These are phyloP conservation scores for Urosaurus nigricauda DNA, from an alignment of 2,797 vertebrate species.

Conservation along the genomic window DNA sequence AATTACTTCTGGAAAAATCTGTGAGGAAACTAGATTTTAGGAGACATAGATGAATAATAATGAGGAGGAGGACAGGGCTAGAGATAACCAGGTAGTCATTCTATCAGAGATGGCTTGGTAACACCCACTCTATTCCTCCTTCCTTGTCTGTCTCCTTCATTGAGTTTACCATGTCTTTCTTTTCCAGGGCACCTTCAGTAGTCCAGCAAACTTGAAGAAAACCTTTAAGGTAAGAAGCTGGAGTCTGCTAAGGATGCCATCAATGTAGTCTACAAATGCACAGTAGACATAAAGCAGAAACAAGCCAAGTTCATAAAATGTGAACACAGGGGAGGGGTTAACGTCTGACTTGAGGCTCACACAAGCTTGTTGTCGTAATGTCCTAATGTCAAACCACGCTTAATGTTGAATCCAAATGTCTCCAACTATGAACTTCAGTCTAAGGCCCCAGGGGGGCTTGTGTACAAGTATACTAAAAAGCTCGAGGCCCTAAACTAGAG, in stretches of 20 bases:
- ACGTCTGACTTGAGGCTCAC: no score
- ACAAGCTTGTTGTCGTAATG: no score
- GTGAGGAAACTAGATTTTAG: neutral
- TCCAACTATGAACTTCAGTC: no score
- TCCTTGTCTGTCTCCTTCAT: neutral
- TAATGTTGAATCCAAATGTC: no score
- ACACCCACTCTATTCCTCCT: neutral
- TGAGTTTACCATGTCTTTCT: slow-evolving; percentile 3
- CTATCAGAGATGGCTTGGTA: neutral
- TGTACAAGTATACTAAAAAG: no score
- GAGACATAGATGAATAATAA: neutral
- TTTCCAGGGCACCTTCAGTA: slow-evolving; percentile 91
- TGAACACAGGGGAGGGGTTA: no score
- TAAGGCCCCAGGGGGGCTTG: no score
- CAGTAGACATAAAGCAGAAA: neutral
- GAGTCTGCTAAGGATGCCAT: neutral
- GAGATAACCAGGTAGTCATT: neutral
- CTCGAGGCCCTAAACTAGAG: no score
- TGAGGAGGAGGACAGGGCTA: neutral
- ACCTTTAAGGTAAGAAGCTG: slow-evolving; percentile 90
- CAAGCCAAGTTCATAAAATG: no score
- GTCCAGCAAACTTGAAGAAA: slow-evolving; percentile 91
- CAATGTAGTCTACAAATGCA: neutral
- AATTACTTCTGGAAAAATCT: neutral
- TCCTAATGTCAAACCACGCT: no score